Evolutionary conservation across 2,797 vertebrate genomes (phyloP), one percentile per base, ranked within the genome.

Genomic region (Mus minutoides): DNA sequence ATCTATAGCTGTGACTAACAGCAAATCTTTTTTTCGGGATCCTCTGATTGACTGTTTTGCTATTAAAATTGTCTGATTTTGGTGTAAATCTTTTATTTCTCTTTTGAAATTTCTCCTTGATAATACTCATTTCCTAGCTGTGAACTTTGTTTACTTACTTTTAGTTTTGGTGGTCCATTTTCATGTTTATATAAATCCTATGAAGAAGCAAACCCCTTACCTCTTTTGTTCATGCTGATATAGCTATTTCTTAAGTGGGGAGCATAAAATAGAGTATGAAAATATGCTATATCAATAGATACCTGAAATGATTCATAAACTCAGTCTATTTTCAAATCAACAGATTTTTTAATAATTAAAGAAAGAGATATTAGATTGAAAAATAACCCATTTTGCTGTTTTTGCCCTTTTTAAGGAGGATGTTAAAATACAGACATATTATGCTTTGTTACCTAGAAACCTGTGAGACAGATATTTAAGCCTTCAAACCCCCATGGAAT

Each of bases 141-240:
- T 82, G n/a, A 79, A 79, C 94, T 95, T 17, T 79, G 46, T 77
- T 64, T 52, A 60, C 67, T 92, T 19, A 94, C 26, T 62, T 89
- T 49, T 69, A 17, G n/a, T 85, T 94, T 92, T 40, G 43, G 8
- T 24, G 11, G 7, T 43, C 8, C 8, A 34, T 31, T 26, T 92
- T 31, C 16, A 87, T 58, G 6, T 31, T 85, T 62, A 88, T 58
- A 60, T 85, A 92, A 92, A 90, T 13, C 5, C 3, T 2, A 29
- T 3, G 11, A 76, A 24, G 5, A 88, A 91, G 80, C 14, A 77
- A 7, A 52, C 84, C 1, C 6, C 0, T 34, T 37, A 22, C 5
- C 46, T 22, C 71, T 76, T 16, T 60, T 2, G 83, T 79, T 92
- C 10, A 19, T 80, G 10, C 34, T 77, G 90, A 60, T 31, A 67